phyloP scores from a whole-genome alignment of 1,140 invertebrate species.

The Aporrectodea caliginosa region DNA sequence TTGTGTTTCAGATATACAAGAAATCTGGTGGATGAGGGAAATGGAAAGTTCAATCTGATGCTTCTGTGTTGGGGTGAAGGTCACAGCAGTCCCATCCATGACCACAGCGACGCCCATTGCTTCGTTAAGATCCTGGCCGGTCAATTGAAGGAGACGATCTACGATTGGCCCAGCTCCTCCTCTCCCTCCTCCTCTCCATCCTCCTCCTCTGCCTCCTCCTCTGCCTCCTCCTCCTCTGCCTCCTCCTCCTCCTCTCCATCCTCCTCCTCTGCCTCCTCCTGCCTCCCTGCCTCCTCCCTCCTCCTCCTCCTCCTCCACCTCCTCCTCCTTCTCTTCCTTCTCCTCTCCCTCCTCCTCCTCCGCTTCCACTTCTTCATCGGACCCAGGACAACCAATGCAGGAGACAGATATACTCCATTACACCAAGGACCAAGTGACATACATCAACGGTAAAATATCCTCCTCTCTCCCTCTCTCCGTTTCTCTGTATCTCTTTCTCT shows the following conservation, averaged over 20 bases:
- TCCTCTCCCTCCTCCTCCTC: not conserved
- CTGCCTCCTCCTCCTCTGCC: not conserved
- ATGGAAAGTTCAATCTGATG: constrained; percentile 97
- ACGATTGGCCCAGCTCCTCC: constrained; percentile 68
- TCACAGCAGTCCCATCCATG: constrained; percentile 92
- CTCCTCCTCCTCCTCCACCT: not conserved
- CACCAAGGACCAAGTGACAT: not conserved
- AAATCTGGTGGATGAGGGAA: constrained; percentile 58
- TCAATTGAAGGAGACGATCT: constrained; percentile 64
- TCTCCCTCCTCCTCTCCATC: not conserved
- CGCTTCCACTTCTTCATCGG: not conserved
- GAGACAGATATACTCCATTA: not conserved
- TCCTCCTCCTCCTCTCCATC: not conserved
- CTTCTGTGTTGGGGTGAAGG: constrained; percentile 94
- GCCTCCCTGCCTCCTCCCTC: not conserved
- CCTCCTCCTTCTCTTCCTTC: not conserved
- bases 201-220: not conserved
- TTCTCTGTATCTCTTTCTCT: not conserved
- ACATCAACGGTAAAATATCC: not conserved
- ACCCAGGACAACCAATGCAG: not conserved
- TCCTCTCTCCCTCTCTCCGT: not conserved
- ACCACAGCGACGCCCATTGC: constrained; percentile 92
- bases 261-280: not conserved
- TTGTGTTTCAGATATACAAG: constrained; percentile 48
- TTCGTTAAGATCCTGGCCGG: constrained; percentile 77